Conservation (phyloP, 2,113 vertebrate genomes). For the Rhinoderma darwinii region DNA sequence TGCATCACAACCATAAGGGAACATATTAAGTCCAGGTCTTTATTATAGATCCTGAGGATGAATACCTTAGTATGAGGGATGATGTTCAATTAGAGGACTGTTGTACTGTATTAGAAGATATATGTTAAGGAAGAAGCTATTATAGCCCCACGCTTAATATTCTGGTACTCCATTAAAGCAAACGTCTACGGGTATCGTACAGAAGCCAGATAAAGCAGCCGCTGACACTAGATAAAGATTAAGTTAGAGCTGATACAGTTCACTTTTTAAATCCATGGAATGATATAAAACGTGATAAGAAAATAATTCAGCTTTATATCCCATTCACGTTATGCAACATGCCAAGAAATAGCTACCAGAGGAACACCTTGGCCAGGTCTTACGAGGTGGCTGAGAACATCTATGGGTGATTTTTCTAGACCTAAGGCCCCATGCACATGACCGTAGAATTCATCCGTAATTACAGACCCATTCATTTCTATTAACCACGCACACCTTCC, state of each 20-base stretch:
- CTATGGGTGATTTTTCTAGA: no score
- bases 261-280: neutral
- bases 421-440: no score
- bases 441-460: no score
- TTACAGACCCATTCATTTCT: no score
- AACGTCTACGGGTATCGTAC: neutral
- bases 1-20: conserved; percentile 88
- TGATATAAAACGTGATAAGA: no score
- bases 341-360: no score
- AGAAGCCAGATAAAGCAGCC: neutral
- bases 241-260: neutral
- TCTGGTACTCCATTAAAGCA: neutral
- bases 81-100: conserved; percentile 61
- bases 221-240: neutral
- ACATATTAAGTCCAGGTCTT: conserved; percentile 83
- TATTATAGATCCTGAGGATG: conserved; percentile 83
- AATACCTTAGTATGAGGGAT: conserved; percentile 77
- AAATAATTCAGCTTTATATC: no score
- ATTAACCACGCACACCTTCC: no score
- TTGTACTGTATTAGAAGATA: conserved; percentile 66
- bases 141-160: neutral
- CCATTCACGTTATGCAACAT: no score
- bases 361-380: no score
- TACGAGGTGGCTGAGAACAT: no score
- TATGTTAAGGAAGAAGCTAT: conserved; percentile 68